These are phyloP conservation scores for Lampris megalopsis DNA, from an alignment of 2,113 vertebrate genomes.

Conservation along the genomic window DNA sequence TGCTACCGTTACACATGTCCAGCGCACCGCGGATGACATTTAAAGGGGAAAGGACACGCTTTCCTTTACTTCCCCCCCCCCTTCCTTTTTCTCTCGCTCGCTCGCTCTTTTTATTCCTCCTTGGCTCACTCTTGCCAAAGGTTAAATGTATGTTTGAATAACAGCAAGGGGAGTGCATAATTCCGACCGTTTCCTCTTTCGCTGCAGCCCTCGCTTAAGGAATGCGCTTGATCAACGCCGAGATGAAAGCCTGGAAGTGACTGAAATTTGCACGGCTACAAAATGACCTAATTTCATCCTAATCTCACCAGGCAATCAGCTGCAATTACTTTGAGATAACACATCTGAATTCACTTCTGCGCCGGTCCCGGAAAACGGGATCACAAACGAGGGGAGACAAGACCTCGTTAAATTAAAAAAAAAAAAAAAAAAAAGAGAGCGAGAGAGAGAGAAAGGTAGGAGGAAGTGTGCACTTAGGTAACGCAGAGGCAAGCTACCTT, in stretches of 20 bases:
- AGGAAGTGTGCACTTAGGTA: constrained; percentile 53
- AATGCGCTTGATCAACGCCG: constrained; percentile 73
- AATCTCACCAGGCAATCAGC: constrained; percentile 76
- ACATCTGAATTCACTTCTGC: constrained; percentile 69
- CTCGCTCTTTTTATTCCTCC: constrained; percentile 53
- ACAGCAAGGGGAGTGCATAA: constrained; percentile 58
- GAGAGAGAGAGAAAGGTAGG: constrained; percentile 11
- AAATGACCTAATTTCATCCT: constrained; percentile 77
- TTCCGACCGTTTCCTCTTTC: constrained; percentile 72
- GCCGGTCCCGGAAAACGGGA: constrained; percentile 16
- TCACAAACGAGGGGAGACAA: constrained; percentile 53
- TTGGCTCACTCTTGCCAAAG: constrained; percentile 77
- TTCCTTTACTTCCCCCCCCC: not conserved
- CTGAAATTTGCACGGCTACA: constrained; percentile 66
- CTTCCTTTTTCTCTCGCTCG: not conserved
- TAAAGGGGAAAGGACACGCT: constrained; percentile 47
- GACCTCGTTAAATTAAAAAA: constrained; percentile 58
- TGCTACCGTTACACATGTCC: constrained; percentile 70
- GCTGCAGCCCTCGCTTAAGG: constrained; percentile 68
- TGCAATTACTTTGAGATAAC: constrained; percentile 77
- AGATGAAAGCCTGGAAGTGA: constrained; percentile 77
- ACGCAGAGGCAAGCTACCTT: constrained; percentile 54
- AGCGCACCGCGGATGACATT: constrained; percentile 73
- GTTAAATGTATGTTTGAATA: constrained; percentile 77
- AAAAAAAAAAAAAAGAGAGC: not conserved